Percentiles rank a stretch among this genome's conserved stretches.
These are phyloP conservation scores for Sinohyriopsis cumingii DNA, from an alignment of 2,888 invertebrate genomes.

Conservation along the genomic window DNA sequence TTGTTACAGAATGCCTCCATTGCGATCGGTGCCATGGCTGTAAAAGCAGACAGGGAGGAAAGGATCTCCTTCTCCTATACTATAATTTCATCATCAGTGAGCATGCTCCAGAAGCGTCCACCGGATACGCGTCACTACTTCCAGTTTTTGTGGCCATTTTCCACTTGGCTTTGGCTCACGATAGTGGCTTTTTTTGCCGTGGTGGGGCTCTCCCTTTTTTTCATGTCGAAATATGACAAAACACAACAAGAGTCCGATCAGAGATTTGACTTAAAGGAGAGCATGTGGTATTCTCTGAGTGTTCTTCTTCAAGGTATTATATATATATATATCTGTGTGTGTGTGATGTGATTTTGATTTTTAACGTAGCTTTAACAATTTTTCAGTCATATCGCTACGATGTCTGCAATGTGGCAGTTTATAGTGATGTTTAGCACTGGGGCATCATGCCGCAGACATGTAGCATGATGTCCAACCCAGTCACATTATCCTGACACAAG, in stretches of 20 bases:
- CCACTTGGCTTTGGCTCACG: constrained; percentile 52
- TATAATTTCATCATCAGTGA: constrained; percentile 56
- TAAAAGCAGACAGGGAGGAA: constrained; percentile 56
- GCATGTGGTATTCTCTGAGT: constrained; percentile 63
- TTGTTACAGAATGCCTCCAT: constrained; percentile 45
- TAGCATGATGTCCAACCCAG: no score
- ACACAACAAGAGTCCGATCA: constrained; percentile 51
- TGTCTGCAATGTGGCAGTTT: no score
- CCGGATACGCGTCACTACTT: constrained; percentile 52
- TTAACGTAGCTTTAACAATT: no score
- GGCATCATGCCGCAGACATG: no score
- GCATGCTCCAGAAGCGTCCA: constrained; percentile 51
- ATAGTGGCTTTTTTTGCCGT: constrained; percentile 55
- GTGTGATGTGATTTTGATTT: no score
- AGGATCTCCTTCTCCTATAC: constrained; percentile 61
- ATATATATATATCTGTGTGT: background rate
- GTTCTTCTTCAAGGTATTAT: constrained; percentile 54
- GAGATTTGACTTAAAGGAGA: constrained; percentile 61
- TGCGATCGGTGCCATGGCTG: constrained; percentile 59
- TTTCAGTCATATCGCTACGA: no score
- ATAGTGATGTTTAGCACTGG: no score
- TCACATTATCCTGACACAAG: no score
- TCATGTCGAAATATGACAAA: constrained; percentile 60
- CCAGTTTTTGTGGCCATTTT: constrained; percentile 52
- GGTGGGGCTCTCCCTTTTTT: constrained; percentile 53